Evolutionary conservation across 2,113 vertebrate species (phyloP), one percentile per base, ranked within the genome.

Genomic region (Myocastor coypus): DNA sequence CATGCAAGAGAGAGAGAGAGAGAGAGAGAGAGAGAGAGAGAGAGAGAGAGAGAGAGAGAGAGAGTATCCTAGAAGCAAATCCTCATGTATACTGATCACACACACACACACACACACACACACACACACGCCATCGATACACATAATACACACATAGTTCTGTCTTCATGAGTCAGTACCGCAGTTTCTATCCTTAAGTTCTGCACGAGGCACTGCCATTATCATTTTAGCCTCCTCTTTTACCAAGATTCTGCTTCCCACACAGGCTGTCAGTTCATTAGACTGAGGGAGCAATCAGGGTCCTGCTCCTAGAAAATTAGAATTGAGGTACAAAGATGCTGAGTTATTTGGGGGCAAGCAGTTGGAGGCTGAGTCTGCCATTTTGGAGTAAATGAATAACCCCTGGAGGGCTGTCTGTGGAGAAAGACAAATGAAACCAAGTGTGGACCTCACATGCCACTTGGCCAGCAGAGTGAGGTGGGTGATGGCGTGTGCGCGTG

Each of bases 311-410:
- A 69, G 93, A 66, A 93, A 80, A 81, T 2, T 75, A 87, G 57
- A 94, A 87, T 19, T 3, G 55, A 83, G 63, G 50, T 19, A 11
- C 30, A 26, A 55, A 95, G 63, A 64, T 64, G 40, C 68, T 69
- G 73, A 40, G 68, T 91, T 83, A 59, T 92, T 80, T 78, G 0
- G 40, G 80, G 81, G 24, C n/a, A 69, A 86, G 61, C 10, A 59
- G 30, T 42, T 59, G 50, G 80, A 94, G 78, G 83, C 91, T 42
- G 83, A 90, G 46, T 17, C 85, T 86, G 86, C 83, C 86, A 68
- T 80, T 95, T 26, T 83, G 78, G 46, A 94, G 63, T 19, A n/a
- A 94, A 69, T 34, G 34, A 92, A 55, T 16, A 40, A 90, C 42
- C 37, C 75, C 50, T 16, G 82, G 52, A 93, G 69, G 64, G 78